Conservation (phyloP, 2,797 vertebrate species). For the Serranus cabrilla region DNA sequence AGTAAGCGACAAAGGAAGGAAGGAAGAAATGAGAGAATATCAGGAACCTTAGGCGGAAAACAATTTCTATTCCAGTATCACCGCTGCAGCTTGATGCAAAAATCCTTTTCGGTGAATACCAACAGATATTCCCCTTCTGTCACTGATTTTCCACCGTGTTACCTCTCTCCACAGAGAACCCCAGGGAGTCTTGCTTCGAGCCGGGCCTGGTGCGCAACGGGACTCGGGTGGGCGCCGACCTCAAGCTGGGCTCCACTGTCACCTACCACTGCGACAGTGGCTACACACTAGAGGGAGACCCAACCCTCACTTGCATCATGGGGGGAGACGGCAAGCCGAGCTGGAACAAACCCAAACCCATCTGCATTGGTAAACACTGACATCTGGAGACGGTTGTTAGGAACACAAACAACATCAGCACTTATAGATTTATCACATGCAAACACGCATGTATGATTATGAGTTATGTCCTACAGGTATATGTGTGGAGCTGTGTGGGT, state of each 20-base stretch:
- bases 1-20: constrained; percentile 13
- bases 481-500: constrained; percentile 31
- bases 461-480: constrained; percentile 41
- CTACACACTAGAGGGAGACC: constrained; percentile 92
- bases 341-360: constrained; percentile 94
- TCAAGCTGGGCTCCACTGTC: constrained; percentile 94
- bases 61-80: constrained; percentile 41
- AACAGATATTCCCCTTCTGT: constrained; percentile 46
- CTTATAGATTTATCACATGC: constrained; percentile 58
- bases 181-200: constrained; percentile 98
- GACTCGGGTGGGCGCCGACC: constrained; percentile 91
- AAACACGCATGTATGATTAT: constrained; percentile 47
- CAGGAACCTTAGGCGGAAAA: constrained; percentile 28
- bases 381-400: constrained; percentile 72
- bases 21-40: constrained; percentile 36
- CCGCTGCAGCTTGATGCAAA: constrained; percentile 48
- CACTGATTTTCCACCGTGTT: constrained; percentile 71
- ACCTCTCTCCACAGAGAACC: constrained; percentile 90
- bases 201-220: constrained; percentile 94
- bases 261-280: constrained; percentile 96
- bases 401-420: constrained; percentile 55
- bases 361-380: constrained; percentile 92
- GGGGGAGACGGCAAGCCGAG: constrained; percentile 93
- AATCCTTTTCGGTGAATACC: constrained; percentile 43
- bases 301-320: constrained; percentile 94